Evolutionary conservation across 2,113 vertebrate species (phyloP), one percentile per base, ranked within the genome.

Genomic region (Zosterops japonicus): DNA sequence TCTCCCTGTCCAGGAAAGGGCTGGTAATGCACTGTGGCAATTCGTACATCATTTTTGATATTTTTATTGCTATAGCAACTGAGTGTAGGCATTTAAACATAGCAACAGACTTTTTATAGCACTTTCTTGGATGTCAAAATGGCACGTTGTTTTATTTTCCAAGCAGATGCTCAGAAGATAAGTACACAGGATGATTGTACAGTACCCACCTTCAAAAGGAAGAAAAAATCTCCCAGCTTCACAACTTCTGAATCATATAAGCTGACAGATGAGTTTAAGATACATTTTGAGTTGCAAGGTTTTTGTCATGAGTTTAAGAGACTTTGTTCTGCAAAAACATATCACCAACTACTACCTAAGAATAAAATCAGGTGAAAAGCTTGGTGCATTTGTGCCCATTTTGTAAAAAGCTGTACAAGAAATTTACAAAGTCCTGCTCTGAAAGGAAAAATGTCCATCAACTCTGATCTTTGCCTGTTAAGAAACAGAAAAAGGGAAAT

Each of bases 31-130:
- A 68, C 75, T 94, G 56, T 57, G 70, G 95, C 84, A 95, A 90
- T 79, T 96, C 0, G 36, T 78, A 88, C 90, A 94, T 77, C 0
- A 82, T 93, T 95, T 95, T 83, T 85, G 80, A 95, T 92, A 96
- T 79, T 96, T 95, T 94, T 96, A 97, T 97, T 96, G 90, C 96
- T 95, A 97, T 97, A 96, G 95, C 91, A 97, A 97, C 97, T 24
- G 57, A 88, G 61, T 84, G 92, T 76, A 96, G 94, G 94, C 95
- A 95, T 94, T 97, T 96, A 97, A 97, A 97, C 96, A 96, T 87
- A 96, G 96, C 97, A 96, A 95, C 95, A 96, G 95, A 87, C 96
- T 97, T 97, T 97, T 97, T 94, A 97, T 97, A 97, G 96, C 87
- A 91, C 83, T 94, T 95, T 92, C 86, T 95, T 93, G 75, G 87